Evolutionary conservation across 2,113 vertebrate genomes (phyloP).

Genomic region (Cettia cetti): DNA sequence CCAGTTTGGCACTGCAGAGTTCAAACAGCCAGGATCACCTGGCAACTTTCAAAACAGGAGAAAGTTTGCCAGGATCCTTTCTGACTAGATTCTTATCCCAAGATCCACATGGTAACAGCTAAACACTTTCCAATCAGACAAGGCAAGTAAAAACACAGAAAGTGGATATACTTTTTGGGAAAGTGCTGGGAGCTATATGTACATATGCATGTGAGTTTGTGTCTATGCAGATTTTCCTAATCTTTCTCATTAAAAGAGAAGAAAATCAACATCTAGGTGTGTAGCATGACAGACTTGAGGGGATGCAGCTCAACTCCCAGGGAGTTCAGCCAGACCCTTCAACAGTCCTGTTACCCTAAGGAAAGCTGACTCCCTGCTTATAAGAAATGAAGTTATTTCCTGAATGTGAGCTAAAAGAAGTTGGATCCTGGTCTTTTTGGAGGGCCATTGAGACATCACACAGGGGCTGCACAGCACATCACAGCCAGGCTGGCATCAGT

Average conservation of each 20-base stretch:
- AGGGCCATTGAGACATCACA: not conserved
- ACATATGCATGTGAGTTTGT: not conserved
- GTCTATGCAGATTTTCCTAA: not conserved
- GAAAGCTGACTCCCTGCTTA: not conserved
- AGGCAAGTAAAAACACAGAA: not conserved
- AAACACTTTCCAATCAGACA: not conserved
- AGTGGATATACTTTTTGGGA: not conserved
- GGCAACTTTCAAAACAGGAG: constrained; percentile 22
- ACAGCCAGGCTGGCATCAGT: not conserved
- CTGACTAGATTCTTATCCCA: not conserved
- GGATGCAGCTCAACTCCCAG: not conserved
- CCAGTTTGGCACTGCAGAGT: not conserved
- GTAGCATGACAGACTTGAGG: not conserved
- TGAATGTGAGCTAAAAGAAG: not conserved
- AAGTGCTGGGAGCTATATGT: not conserved
- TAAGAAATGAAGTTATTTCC: not conserved
- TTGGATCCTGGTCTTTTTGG: not conserved
- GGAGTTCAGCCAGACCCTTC: not conserved
- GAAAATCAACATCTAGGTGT: not conserved
- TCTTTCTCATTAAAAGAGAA: not conserved
- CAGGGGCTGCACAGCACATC: not conserved
- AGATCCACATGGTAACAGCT: not conserved
- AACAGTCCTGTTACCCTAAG: not conserved
- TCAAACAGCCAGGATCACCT: constrained; percentile 14
- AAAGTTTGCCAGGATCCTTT: constrained; percentile 23